Percentiles rank a stretch among this genome's conserved stretches.
Evolutionary conservation across 2,113 vertebrate genomes (phyloP).

Genomic region (Arizona elegans): DNA sequence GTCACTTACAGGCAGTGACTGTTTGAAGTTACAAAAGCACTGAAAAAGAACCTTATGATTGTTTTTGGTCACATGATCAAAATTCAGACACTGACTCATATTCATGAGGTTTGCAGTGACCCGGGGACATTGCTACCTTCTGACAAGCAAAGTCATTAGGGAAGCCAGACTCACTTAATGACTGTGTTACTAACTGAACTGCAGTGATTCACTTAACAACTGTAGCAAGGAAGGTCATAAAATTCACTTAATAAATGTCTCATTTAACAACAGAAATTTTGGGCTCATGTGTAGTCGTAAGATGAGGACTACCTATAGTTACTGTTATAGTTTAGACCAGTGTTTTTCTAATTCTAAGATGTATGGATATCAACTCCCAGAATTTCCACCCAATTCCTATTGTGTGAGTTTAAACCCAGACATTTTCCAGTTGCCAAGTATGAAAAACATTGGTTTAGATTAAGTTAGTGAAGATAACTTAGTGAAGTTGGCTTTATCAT

Average conservation of each 20-base stretch:
- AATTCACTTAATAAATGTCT: background rate
- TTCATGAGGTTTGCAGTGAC: background rate
- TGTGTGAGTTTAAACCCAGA: background rate
- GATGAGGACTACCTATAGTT: background rate
- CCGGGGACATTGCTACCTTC: background rate
- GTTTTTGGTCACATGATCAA: background rate
- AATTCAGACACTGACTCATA: background rate
- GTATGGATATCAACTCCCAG: background rate
- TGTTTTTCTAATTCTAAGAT: background rate
- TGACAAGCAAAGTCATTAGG: background rate
- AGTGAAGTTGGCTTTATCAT: background rate
- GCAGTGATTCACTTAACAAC: background rate
- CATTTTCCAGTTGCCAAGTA: background rate
- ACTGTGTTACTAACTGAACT: background rate
- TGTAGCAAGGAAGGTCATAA: background rate
- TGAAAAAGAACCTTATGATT: background rate
- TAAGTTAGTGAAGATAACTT: background rate
- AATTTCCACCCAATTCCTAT: background rate
- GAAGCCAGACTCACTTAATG: background rate
- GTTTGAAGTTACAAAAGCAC: background rate
- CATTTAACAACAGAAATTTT: background rate
- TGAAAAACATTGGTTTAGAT: background rate
- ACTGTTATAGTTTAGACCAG: background rate
- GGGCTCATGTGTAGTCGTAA: background rate
- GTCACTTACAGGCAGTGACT: background rate